Percentiles rank a stretch among this genome's conserved stretches.
Evolutionary conservation across 92 coral and sea anemone genomes (phyloP).

Genomic region (Desmophyllum pertusum): DNA sequence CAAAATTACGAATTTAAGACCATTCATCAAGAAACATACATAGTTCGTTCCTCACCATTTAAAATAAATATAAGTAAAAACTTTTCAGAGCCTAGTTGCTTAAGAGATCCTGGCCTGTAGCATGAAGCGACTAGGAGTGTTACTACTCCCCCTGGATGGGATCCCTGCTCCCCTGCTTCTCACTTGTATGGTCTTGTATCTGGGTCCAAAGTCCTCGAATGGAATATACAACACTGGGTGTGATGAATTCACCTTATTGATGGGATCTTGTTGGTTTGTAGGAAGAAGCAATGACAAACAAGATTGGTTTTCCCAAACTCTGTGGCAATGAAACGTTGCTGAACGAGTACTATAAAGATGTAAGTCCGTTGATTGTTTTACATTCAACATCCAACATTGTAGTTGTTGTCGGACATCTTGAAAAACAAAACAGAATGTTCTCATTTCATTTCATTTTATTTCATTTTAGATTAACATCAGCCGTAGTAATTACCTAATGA

Average conservation of each 20-base stretch:
- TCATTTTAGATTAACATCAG: slow-evolving; percentile 54
- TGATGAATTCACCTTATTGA: neutral
- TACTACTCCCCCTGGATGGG: no score
- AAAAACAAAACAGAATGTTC: neutral
- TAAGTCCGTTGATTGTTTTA: slow-evolving; percentile 21
- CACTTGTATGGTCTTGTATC: no score
- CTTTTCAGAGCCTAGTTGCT: no score
- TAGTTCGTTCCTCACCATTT: no score
- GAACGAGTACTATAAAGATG: slow-evolving; percentile 57
- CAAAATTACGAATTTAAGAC: no score
- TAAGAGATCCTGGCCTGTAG: no score
- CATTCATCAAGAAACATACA: no score
- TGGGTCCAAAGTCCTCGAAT: no score
- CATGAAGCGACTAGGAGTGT: no score
- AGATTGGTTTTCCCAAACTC: slow-evolving; percentile 76
- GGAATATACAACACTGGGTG: no score
- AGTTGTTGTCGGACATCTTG: neutral
- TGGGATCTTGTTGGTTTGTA: neutral
- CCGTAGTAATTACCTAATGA: slow-evolving; percentile 45
- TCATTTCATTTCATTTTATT: neutral
- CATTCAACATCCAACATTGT: neutral
- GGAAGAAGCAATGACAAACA: slow-evolving; percentile 75
- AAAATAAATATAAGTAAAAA: no score
- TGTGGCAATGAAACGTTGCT: slow-evolving; percentile 71
- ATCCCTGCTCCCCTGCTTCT: no score